Percentiles rank a stretch among this genome's conserved stretches.
Evolutionary conservation across 2,797 vertebrate species (phyloP).

Genomic region (Enteromius radiatus): DNA sequence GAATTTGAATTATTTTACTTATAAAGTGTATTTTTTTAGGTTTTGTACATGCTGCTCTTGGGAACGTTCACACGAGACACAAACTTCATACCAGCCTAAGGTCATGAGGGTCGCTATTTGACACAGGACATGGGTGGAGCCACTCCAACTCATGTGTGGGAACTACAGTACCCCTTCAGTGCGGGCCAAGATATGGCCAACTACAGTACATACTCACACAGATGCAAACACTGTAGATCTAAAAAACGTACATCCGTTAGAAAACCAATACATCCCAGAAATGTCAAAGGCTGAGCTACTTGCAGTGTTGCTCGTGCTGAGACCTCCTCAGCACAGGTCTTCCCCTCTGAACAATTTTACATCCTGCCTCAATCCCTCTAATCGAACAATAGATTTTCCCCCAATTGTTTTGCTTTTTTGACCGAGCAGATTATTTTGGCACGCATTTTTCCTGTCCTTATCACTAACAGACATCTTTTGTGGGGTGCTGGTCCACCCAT

Average conservation of each 20-base stretch:
- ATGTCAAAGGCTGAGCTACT: neutral
- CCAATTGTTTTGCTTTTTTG: conserved; percentile 74
- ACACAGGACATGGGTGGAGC: conserved; percentile 41
- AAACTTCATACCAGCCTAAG: conserved; percentile 13
- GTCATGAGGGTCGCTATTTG: conserved; percentile 27
- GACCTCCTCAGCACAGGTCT: conserved; percentile 62
- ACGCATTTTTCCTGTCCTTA: conserved; percentile 75
- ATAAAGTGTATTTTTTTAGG: neutral
- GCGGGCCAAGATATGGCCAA: conserved; percentile 12
- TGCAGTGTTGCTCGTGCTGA: conserved; percentile 48
- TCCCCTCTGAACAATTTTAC: conserved; percentile 66
- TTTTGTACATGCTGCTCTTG: conserved; percentile 7
- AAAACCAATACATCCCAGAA: neutral
- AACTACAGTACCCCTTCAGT: neutral
- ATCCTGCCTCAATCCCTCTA: conserved; percentile 70
- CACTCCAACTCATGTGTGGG: neutral
- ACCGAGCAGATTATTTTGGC: conserved; percentile 71
- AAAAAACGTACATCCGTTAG: neutral
- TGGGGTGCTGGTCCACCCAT: conserved; percentile 68
- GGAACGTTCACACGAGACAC: conserved; percentile 2
- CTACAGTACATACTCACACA: conserved; percentile 1
- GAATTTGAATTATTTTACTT: too few species aligned
- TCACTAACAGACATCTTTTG: conserved; percentile 77
- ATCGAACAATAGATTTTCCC: conserved; percentile 80
- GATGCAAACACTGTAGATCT: conserved; percentile 1